Base-by-base conservation (phyloP, 2,113 vertebrate species). In the Apteryx owenii region DNA sequence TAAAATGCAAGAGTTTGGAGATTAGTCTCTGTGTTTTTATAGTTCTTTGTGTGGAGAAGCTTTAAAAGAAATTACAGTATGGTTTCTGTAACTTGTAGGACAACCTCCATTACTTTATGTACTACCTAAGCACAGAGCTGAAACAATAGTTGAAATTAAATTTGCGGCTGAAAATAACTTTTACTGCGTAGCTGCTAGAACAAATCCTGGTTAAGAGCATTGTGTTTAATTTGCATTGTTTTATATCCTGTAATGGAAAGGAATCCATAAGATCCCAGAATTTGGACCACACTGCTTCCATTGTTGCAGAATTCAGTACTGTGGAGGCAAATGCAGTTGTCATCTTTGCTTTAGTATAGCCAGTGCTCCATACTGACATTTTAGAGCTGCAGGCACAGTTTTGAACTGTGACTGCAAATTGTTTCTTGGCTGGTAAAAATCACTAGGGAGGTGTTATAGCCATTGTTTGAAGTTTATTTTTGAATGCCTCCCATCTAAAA, bases 381-480 rank as follows among this genome's bases (percentile, higher is more conserved):
- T 95, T n/a, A 81, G 75, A 75, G 79, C 94, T 95, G 40, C 79
- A 81, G 91, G 94, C 91, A 48, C 25, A 50, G 80, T 95, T 93
- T 75, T 90, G 93, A 96, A 82, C 79, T 95, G 68, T 85, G 76
- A 88, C 72, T 97, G 68, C 64, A 91, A 80, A 91, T 95, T 95
- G 82, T 75, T 83, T 81, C 46, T 95, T 95, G 93, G 89, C 79
- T 95, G 88, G 89, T 85, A 93, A 91, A 95, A 96, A 77, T 91
- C 81, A 93, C 46, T 69, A 56, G 93, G 95, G 93, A 95, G 46
- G 72, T 94, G 75, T 91, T 91, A 81, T 64, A 83, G 33, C 38
- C 79, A 95, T 94, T 96, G 93, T 97, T 88, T 95, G 76, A 88
- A 93, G 76, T 73, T 94, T 64, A 54, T 88, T 93, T 91, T 61